These are phyloP conservation scores for Leptopilina boulardi DNA, from an alignment of 1,140 invertebrate genomes.

Conservation along the genomic window DNA sequence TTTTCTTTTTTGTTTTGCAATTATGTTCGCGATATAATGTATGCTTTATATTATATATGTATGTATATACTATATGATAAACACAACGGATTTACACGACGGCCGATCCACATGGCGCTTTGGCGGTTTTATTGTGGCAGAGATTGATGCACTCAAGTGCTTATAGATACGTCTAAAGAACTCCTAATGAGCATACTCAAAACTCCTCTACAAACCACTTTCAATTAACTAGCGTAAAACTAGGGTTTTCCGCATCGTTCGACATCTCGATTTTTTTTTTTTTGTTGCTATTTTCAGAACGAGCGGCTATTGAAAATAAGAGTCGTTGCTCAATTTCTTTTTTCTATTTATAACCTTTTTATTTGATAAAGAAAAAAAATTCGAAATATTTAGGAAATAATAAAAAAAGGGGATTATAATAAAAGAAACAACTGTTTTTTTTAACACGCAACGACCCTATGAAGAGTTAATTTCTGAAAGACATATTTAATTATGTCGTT, in stretches of 20 bases:
- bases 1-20: background rate
- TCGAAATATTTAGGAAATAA: no score
- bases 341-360: background rate
- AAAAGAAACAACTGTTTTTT: no score
- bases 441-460: constrained; percentile 5
- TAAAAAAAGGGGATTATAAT: background rate
- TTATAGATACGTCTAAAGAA: constrained; percentile 10
- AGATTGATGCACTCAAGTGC: constrained; percentile 20
- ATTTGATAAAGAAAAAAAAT: no score
- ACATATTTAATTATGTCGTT: constrained; percentile 38
- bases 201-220: background rate
- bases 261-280: background rate
- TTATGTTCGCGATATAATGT: constrained; percentile 13
- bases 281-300: constrained; percentile 5
- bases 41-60: constrained; percentile 44
- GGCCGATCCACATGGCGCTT: constrained; percentile 49
- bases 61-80: constrained; percentile 74
- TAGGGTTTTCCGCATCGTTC: background rate
- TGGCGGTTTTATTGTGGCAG: background rate
- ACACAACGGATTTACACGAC: constrained; percentile 65
- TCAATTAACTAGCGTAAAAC: background rate
- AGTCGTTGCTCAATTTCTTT: background rate
- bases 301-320: constrained; percentile 7
- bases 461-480: background rate
- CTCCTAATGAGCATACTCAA: constrained; percentile 21